Evolutionary conservation across 2,797 vertebrate genomes (phyloP), one percentile per base, ranked within the genome.

Genomic region (Platyrinchus mystaceus): DNA sequence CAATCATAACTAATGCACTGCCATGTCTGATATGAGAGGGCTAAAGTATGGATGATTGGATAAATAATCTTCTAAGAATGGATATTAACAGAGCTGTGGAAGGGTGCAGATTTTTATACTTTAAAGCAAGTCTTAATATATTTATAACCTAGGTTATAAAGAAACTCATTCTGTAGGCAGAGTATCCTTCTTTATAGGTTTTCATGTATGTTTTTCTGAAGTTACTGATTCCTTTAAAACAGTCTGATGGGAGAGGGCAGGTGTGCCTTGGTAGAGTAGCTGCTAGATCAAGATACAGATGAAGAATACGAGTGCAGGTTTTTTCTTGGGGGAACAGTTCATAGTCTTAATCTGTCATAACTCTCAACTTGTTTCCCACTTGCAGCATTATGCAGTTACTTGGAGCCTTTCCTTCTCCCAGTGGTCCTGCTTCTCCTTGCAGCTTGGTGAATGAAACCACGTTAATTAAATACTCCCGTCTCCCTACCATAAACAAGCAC

Each of bases 391-490:
- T 99, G 99, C 99, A 99, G 98, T 97, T 99, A 87, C 98, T 99
- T 93, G 99, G 99, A 60, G 99, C 99, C 22, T 99, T 99, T 97
- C 99, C 99, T 67, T 99, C 99, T 90, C 99, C 99, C 49, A 99
- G 99, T 47, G 99, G 99, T 56, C 98, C 99, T 32, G 98, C 99
- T 41, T 99, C 99, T 94, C 99, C 99, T 82, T 99, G 99, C 98
- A 99, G 99, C 97, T 97, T 99, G 81, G 98, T 99, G 87, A 99
- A 99, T 90, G 99, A 99, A 97, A 98, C 98, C 95, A 99, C 99
- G 0, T 96, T 99, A 90, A 99, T 99, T 90, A 99, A 99, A 90
- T 99, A 99, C 39, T 99, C 99, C 93, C 97, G 99, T 64, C 98
- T 99, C 43, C 98, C 99, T 76, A 98, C 98, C 78, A 98, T 99